phyloP scores from a whole-genome alignment of 2,113 vertebrate species.

The Edolisoma coerulescens region DNA sequence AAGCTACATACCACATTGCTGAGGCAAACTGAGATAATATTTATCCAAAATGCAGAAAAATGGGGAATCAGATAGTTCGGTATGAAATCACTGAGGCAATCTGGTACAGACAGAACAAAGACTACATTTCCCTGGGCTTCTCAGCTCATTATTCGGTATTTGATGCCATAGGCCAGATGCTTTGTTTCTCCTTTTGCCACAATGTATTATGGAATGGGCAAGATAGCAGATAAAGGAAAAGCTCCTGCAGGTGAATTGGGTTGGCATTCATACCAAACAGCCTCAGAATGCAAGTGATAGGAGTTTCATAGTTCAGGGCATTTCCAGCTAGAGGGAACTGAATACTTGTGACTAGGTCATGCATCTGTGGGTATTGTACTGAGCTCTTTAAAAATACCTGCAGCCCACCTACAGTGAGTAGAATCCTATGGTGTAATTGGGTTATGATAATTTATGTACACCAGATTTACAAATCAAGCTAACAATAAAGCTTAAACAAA shows the following conservation, averaged over 20 bases:
- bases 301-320: not conserved
- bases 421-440: not conserved
- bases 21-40: not conserved
- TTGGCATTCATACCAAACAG: not conserved
- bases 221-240: not conserved
- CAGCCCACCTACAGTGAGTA: not conserved
- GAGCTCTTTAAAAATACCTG: not conserved
- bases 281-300: not conserved
- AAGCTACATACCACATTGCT: not conserved
- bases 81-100: not conserved
- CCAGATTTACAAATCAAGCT: not conserved
- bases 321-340: not conserved
- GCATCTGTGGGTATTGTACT: not conserved
- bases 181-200: not conserved
- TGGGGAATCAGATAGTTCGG: not conserved
- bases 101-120: not conserved
- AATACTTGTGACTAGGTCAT: fast-evolving
- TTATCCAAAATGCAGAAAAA: not conserved
- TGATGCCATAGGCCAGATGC: not conserved
- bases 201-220: not conserved
- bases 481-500: not conserved
- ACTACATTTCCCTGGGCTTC: not conserved
- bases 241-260: not conserved
- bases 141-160: not conserved
- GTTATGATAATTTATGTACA: not conserved